phyloP scores from a whole-genome alignment of 2,888 invertebrate species.

The Alsophila aescularia region DNA sequence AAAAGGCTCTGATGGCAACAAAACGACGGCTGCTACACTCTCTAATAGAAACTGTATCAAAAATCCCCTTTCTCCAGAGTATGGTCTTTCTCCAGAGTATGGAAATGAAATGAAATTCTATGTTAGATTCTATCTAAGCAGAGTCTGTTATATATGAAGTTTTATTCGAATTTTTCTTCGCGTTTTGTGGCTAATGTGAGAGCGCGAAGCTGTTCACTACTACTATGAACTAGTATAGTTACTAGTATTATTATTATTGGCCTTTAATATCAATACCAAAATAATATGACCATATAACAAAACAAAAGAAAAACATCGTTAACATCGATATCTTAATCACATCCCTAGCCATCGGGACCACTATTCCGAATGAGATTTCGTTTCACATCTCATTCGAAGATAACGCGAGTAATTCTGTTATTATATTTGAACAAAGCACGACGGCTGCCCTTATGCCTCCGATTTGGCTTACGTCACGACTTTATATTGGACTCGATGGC shows the following conservation, averaged over 20 bases:
- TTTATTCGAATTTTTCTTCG: too few species aligned
- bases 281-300: neutral
- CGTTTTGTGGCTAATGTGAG: too few species aligned
- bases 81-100: too few species aligned
- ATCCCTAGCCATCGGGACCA: constrained; percentile 53
- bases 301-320: constrained; percentile 11
- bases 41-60: too few species aligned
- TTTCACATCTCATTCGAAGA: constrained; percentile 73
- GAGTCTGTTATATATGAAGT: too few species aligned
- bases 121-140: too few species aligned
- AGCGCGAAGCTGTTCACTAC: too few species aligned
- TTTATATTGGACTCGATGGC: constrained; percentile 63
- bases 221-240: too few species aligned
- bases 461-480: constrained; percentile 73
- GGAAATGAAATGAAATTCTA: too few species aligned
- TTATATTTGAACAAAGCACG: constrained; percentile 65
- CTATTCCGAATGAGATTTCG: constrained; percentile 73
- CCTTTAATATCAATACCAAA: neutral
- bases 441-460: constrained; percentile 62
- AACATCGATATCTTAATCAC: constrained; percentile 34
- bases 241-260: neutral
- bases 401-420: constrained; percentile 61
- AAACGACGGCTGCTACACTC: too few species aligned
- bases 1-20: too few species aligned
- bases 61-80: too few species aligned